phyloP scores from a whole-genome alignment of 1,140 invertebrate genomes.

The Geopemphigus sp. region DNA sequence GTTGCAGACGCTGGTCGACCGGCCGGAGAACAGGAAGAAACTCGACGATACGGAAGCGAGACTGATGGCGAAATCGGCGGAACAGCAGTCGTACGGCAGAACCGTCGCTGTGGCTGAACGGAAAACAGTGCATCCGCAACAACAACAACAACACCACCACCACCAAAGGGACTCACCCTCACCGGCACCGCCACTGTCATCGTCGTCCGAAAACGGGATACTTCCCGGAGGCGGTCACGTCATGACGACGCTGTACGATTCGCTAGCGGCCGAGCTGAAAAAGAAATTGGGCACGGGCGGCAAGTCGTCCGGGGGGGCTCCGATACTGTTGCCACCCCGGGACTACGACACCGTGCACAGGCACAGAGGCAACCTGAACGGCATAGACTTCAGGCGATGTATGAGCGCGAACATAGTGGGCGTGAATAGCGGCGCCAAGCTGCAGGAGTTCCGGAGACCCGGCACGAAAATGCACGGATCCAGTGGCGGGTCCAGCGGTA shows the following conservation, averaged over 20 bases:
- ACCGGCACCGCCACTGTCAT: background rate
- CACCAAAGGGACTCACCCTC: constrained; percentile 61
- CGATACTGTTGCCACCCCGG: constrained; percentile 82
- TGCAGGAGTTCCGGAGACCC: constrained; percentile 22
- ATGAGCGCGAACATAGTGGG: constrained; percentile 72
- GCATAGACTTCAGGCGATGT: constrained; percentile 73
- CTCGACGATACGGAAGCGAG: constrained; percentile 74
- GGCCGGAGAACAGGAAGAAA: constrained; percentile 84
- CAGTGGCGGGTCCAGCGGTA: constrained; percentile 69
- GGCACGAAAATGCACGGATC: constrained; percentile 54
- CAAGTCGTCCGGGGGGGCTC: constrained; percentile 58
- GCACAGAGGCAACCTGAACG: constrained; percentile 77
- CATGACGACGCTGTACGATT: constrained; percentile 75
- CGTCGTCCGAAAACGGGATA: constrained; percentile 10
- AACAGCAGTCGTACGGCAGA: background rate
- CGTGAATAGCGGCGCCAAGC: constrained; percentile 29
- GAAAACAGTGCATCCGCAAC: no score
- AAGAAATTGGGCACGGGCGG: constrained; percentile 74
- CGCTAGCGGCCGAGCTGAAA: constrained; percentile 84
- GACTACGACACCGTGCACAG: constrained; percentile 90
- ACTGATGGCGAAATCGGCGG: constrained; percentile 53
- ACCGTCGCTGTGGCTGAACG: background rate
- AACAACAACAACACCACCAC: no score
- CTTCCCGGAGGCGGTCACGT: background rate
- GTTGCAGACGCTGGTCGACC: constrained; percentile 75